A percentile compares a stretch with the other conserved stretches of the same genome.
Conservation (phyloP, 2,797 vertebrate genomes). For the Anabas testudineus region DNA sequence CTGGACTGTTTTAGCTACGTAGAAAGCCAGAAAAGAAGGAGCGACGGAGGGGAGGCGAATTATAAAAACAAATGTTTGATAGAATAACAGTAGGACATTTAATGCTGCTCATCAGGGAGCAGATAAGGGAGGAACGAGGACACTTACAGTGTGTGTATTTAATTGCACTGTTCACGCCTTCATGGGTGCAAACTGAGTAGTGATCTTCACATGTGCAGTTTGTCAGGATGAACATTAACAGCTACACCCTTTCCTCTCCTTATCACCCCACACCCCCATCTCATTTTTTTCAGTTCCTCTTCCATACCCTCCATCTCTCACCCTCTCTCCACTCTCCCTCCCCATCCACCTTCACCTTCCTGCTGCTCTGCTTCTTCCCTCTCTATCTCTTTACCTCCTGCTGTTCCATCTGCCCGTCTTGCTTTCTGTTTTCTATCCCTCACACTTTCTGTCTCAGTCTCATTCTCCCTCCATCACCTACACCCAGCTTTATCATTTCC, state of each 20-base stretch:
- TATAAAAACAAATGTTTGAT: background rate
- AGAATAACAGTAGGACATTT: slow-evolving; percentile 7
- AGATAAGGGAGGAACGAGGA: background rate
- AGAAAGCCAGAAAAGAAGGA: background rate
- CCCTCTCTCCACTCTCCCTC: background rate
- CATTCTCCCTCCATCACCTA: slow-evolving; percentile 32
- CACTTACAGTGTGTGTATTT: background rate
- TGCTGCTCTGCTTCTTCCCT: background rate
- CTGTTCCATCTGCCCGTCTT: slow-evolving; percentile 29
- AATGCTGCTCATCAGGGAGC: slow-evolving; percentile 9
- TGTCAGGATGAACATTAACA: slow-evolving; percentile 19
- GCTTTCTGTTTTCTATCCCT: slow-evolving; percentile 33
- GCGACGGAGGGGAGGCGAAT: background rate
- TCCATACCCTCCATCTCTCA: background rate
- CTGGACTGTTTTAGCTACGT: slow-evolving; percentile 7
- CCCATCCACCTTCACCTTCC: background rate
- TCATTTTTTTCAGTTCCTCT: background rate
- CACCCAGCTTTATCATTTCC: slow-evolving; percentile 33
- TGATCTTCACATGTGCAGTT: slow-evolving; percentile 3
- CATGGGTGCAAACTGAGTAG: background rate
- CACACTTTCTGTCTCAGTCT: slow-evolving; percentile 24
- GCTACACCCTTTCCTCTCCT: slow-evolving; percentile 28
- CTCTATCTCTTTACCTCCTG: slow-evolving; percentile 26
- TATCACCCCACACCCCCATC: slow-evolving; percentile 17
- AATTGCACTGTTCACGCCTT: slow-evolving; percentile 2